Percentiles rank a stretch among this genome's conserved stretches.
These are phyloP conservation scores for Ernsta delagoae DNA, from an alignment of 2,888 invertebrate species.

Conservation along the genomic window DNA sequence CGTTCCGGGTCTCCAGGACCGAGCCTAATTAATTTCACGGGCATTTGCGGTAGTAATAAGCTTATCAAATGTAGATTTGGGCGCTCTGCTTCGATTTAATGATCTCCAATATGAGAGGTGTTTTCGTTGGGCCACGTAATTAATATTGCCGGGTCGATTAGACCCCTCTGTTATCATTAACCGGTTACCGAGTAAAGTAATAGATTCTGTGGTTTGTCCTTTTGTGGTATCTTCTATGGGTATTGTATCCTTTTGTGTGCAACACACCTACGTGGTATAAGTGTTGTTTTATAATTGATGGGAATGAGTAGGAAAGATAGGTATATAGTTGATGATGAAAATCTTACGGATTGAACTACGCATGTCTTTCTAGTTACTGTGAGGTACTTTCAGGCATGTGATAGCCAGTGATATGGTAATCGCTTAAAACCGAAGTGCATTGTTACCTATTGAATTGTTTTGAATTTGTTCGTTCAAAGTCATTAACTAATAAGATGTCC, in stretches of 20 bases:
- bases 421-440: no score
- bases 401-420: no score
- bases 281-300: neutral
- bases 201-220: conserved; percentile 24
- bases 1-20: conserved; percentile 59
- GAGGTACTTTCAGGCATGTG: no score
- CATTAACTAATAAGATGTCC: no score
- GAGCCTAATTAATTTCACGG: conserved; percentile 77
- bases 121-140: conserved; percentile 45
- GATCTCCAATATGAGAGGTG: conserved; percentile 57
- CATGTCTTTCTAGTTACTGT: no score
- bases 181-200: conserved; percentile 45
- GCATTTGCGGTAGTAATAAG: conserved; percentile 73
- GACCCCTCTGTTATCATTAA: conserved; percentile 15
- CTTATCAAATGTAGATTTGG: conserved; percentile 78
- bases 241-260: no score
- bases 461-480: no score
- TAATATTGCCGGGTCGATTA: conserved; percentile 32
- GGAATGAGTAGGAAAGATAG: no score
- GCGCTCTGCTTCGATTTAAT: conserved; percentile 49
- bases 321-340: no score
- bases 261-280: no score
- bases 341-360: no score
- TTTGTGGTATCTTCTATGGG: neutral
- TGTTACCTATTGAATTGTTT: no score